These are phyloP conservation scores for Geophilus truncorum DNA, from an alignment of 2,888 invertebrate genomes.

Conservation along the genomic window DNA sequence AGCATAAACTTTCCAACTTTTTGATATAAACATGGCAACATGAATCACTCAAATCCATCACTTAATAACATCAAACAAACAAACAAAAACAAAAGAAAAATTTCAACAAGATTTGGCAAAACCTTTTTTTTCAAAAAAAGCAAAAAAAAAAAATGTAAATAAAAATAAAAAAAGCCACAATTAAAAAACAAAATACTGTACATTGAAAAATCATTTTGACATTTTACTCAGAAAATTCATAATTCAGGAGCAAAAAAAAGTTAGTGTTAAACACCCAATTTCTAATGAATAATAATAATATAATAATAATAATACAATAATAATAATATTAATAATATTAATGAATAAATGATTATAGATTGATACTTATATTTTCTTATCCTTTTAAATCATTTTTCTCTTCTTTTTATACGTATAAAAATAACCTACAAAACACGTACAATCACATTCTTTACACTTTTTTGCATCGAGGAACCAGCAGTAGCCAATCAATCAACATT, in stretches of 20 bases:
- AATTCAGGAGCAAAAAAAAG: not conserved
- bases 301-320: not conserved
- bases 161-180: not conserved
- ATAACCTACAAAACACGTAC: not conserved
- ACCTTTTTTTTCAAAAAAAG: not conserved
- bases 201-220: not conserved
- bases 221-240: not conserved
- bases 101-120: constrained; percentile 14
- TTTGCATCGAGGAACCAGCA: constrained; percentile 9
- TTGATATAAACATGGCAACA: not conserved
- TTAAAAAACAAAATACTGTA: not conserved
- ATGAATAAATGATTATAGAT: constrained; percentile 1
- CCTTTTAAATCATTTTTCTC: not conserved
- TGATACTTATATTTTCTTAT: not conserved
- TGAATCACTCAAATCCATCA: not conserved
- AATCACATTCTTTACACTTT: constrained; percentile 1
- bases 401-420: not conserved
- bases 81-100: not conserved
- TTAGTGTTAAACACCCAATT: not conserved
- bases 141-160: not conserved
- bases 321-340: not conserved
- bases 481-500: not conserved
- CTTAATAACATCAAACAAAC: not conserved
- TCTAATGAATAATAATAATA: not conserved
- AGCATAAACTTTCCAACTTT: not conserved